Base-by-base conservation (phyloP, 2,797 vertebrate genomes). In the Pempheris klunzingeri region DNA sequence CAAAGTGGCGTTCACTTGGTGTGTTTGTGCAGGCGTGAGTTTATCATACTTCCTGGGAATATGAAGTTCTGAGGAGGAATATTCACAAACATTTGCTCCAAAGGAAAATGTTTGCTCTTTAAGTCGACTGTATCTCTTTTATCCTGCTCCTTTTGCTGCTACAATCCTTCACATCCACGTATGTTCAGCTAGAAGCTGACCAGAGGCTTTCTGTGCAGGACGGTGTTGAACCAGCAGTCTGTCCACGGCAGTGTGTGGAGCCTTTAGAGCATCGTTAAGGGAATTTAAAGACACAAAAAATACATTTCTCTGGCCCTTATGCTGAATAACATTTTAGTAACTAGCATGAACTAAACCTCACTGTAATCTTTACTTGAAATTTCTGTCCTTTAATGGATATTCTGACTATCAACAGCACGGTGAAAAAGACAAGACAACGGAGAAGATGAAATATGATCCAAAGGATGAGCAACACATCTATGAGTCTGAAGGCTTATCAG, bases 41-140 rank as follows among this genome's bases (percentile, higher is more conserved):
- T 75, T 81, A 58, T 79, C 74, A 15, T 5, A 79, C 83, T 82
- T 84, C 57, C 63, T 59, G 85, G 83, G 85, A 92, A 85, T 84
- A 81, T 30, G 50, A 78, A 77, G 44, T 78, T 78, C 46, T 62
- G 58, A 65, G 36, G 61, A 70, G 39, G 44, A 74, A 54, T 34
- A 57, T 71, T 78, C 74, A 77, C 69, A 82, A 55, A 76, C 61
- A 72, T 60, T 82, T 26, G 44, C 74, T 67, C 84, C 75, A 88
- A 85, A 87, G 67, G 13, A 13, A 34, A 77, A 84, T 83, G 57
- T 84, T 82, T 54, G 41, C n/a, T 73, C 18, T 36, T 62, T 11
- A 54, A n/a, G n/a, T n/a, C n/a, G n/a, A n/a, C n/a, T n/a, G n/a
- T n/a, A n/a, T n/a, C n/a, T n/a, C n/a, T n/a, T n/a, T n/a, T n/a